These are phyloP conservation scores for Lasioglossum leucozonium DNA, from an alignment of 2,888 invertebrate species.

Conservation along the genomic window DNA sequence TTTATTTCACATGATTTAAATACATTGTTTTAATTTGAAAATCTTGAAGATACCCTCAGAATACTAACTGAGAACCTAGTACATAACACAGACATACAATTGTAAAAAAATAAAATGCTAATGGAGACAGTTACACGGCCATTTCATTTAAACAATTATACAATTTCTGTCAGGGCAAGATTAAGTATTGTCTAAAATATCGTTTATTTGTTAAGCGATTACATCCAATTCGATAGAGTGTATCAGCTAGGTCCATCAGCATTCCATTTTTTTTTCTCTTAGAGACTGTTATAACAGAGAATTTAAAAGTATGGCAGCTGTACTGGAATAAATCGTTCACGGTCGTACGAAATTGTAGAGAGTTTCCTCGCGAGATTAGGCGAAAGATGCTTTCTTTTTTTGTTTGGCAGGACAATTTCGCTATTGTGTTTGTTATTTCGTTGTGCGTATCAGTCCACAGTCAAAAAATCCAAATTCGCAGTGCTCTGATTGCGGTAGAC, in stretches of 20 bases:
- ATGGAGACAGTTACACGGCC: constrained; percentile 37
- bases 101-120: constrained; percentile 65
- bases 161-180: constrained; percentile 21
- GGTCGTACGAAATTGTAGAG: constrained; percentile 24
- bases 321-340: constrained; percentile 35
- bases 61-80: constrained; percentile 59
- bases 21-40: constrained; percentile 61
- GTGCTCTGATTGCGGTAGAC: constrained; percentile 33
- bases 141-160: constrained; percentile 26
- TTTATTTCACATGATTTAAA: constrained; percentile 63
- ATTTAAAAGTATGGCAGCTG: constrained; percentile 59
- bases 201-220: constrained; percentile 15
- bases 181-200: constrained; percentile 30
- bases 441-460: constrained; percentile 64
- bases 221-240: neutral
- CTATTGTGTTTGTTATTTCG: constrained; percentile 59
- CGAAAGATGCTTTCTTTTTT: constrained; percentile 13
- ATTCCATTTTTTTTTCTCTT: constrained; percentile 51
- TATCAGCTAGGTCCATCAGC: constrained; percentile 62
- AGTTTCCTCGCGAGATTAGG: constrained; percentile 18
- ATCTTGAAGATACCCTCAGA: constrained; percentile 48
- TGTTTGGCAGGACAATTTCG: constrained; percentile 48
- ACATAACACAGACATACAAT: constrained; percentile 55
- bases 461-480: constrained; percentile 41
- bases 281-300: constrained; percentile 45